Evolutionary conservation across 2,888 invertebrate species (phyloP).

Genomic region (Andrena bicolor): DNA sequence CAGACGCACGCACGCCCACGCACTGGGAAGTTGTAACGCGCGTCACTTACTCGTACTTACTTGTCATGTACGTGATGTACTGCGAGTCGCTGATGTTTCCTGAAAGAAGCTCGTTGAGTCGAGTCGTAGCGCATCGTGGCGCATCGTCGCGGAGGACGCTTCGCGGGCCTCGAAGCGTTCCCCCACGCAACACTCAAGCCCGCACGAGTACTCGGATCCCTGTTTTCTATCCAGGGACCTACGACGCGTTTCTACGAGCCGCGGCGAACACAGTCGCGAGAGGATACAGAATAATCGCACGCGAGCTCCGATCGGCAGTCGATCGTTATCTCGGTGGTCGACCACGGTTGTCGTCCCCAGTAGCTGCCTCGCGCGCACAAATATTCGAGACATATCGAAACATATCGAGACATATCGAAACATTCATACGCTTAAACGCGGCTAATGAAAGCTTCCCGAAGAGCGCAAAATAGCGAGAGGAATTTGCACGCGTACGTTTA

Average conservation of each 20-base stretch:
- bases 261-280: neutral
- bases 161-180: constrained; percentile 36
- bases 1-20: neutral
- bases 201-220: constrained; percentile 48
- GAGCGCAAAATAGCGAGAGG: constrained; percentile 53
- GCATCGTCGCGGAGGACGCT: constrained; percentile 49
- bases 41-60: constrained; percentile 77
- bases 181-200: neutral
- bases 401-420: too few relatives aligned
- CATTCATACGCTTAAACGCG: neutral
- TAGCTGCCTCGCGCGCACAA: too few relatives aligned
- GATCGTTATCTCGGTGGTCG: too few relatives aligned
- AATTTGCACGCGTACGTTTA: constrained; percentile 24
- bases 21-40: neutral
- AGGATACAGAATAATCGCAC: neutral
- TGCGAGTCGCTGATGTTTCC: constrained; percentile 84
- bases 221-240: constrained; percentile 3
- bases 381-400: too few relatives aligned
- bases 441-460: constrained; percentile 40
- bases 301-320: too few relatives aligned
- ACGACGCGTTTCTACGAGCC: constrained; percentile 1
- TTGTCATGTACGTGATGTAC: constrained; percentile 85
- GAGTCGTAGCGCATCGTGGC: constrained; percentile 70
- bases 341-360: too few relatives aligned
- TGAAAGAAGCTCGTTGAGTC: constrained; percentile 83